Percentiles rank a stretch among this genome's conserved stretches.
phyloP scores from a whole-genome alignment of 1,140 invertebrate species.

The Oscheius sp. region DNA sequence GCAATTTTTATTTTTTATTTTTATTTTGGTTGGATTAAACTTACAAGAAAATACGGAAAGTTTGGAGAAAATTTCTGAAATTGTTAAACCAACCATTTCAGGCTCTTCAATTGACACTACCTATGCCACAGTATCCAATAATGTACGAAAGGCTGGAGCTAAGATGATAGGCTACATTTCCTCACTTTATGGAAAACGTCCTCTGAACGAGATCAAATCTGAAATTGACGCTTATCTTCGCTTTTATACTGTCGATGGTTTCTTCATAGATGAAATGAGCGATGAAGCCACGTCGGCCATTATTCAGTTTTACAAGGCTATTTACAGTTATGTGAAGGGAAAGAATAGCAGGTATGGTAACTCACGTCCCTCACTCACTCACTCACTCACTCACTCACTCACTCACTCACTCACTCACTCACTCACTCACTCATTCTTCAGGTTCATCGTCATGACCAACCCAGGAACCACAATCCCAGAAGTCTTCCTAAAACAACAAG shows the following conservation, averaged over 20 bases:
- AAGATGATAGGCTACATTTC: neutral
- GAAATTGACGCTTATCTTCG: neutral
- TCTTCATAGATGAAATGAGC: neutral
- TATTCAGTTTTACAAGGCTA: neutral
- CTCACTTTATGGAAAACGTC: neutral
- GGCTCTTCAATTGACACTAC: too few species aligned
- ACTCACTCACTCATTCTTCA: too few species aligned
- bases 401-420: too few species aligned
- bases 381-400: too few species aligned
- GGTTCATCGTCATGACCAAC: neutral
- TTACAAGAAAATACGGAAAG: too few species aligned
- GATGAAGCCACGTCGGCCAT: neutral
- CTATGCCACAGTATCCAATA: too few species aligned
- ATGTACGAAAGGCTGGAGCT: neutral
- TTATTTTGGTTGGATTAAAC: too few species aligned
- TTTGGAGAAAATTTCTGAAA: too few species aligned
- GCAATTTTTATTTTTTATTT: too few species aligned
- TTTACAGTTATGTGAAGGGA: neutral
- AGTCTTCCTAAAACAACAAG: neutral
- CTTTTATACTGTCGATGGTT: neutral
- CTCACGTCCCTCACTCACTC: slow-evolving; percentile 52
- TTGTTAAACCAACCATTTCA: too few species aligned
- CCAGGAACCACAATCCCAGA: neutral
- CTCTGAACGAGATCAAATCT: neutral
- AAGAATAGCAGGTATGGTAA: slow-evolving; percentile 34